A percentile compares a stretch with the other conserved stretches of the same genome.
Evolutionary conservation across 2,888 invertebrate genomes (phyloP).

Genomic region (Lissonota sp.): DNA sequence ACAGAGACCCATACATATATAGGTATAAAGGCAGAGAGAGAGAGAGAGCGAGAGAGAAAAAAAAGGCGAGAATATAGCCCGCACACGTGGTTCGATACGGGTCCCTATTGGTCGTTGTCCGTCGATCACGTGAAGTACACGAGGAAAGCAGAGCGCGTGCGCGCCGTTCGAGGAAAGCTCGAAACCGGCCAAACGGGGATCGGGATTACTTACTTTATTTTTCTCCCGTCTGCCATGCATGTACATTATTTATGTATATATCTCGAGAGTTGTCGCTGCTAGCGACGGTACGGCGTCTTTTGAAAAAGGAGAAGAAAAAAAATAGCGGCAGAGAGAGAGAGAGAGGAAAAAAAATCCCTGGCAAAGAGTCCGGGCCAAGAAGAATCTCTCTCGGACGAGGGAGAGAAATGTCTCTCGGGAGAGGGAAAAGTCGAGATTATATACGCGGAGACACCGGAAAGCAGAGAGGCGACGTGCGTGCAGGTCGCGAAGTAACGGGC

Average conservation of each 20-base stretch:
- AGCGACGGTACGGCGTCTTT: too few relatives aligned
- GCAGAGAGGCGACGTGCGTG: not conserved
- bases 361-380: not conserved
- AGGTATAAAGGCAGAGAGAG: too few relatives aligned
- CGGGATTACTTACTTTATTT: too few relatives aligned
- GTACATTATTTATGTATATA: too few relatives aligned
- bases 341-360: not conserved
- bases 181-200: constrained; percentile 34
- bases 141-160: constrained; percentile 64
- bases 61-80: too few relatives aligned
- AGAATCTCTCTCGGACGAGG: constrained; percentile 1
- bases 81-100: constrained; percentile 41
- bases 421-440: constrained; percentile 4
- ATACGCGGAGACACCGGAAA: constrained; percentile 1
- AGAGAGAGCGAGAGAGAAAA: too few relatives aligned
- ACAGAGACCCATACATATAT: too few relatives aligned
- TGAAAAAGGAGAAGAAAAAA: too few relatives aligned
- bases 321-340: too few relatives aligned
- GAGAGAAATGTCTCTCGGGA: constrained; percentile 15
- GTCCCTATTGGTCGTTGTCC: constrained; percentile 63
- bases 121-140: constrained; percentile 79
- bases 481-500: not conserved
- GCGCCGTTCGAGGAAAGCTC: not conserved
- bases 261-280: too few relatives aligned
- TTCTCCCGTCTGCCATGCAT: too few relatives aligned